Base-by-base conservation (phyloP, 2,888 invertebrate genomes). In the Zaprionus obscuricornis region DNA sequence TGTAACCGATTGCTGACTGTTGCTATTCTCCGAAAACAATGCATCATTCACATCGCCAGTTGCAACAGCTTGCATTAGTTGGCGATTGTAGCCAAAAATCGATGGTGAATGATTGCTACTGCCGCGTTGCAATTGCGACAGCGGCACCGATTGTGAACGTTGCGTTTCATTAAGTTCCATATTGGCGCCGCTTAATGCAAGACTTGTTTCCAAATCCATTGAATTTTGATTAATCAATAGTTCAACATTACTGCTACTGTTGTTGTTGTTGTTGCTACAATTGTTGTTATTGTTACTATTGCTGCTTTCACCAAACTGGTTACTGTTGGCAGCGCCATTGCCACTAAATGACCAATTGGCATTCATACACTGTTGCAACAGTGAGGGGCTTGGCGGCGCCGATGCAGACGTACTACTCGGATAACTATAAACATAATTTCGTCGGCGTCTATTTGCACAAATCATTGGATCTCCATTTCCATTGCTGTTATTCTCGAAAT, bases 131-230 rank as follows among this genome's bases (percentile, higher is more conserved):
- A 88, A 45, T 16, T 88, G 88, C 0, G 88, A 88, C 13, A 95
- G 89, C 0, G 96, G 96, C 40, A 96, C 96, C 8, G 96, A 96
- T 79, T 96, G 96, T 4, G 96, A 96, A 46, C 96, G 91, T 45
- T 88, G 88, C 10, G 84, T 87, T 31, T 82, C 85, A 17, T 70
- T 59, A 18, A 78, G 66, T 24, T 74, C 84, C 10, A 78, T 60
- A 6, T 76, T 74, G 36, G 63, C 67, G 20, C 66, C 62, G 10
- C 66, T 64, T 3, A 81, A 66, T n/a, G 63, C 88, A 68, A 74
- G 79, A 79, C 65, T 89, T 24, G 71, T 88, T 77, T 89, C 89
- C 43, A 89, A 79, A 49, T 89, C 89, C 62, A 89, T 73, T 0
- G 89, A 89, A 17, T 89, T 89, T 58, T 89, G 89, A 52, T 89